These are phyloP conservation scores for Choristoneura fumiferana DNA, from an alignment of 1,140 invertebrate species.

Conservation along the genomic window DNA sequence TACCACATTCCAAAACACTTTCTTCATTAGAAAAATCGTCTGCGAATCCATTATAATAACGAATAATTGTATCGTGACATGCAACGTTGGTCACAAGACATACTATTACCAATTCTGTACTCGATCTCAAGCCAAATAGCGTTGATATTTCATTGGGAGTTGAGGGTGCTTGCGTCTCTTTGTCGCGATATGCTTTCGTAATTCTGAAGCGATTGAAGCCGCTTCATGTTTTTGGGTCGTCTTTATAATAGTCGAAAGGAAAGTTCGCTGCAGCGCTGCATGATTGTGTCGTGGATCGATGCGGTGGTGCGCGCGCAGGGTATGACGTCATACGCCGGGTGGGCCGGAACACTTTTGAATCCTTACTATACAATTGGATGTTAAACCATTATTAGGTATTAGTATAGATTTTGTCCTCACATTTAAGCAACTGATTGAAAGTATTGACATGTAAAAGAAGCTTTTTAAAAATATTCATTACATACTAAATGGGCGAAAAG, in stretches of 20 bases:
- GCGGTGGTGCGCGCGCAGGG: conserved; percentile 59
- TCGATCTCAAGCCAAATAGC: background rate
- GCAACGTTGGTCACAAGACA: background rate
- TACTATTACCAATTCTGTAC: conserved; percentile 7
- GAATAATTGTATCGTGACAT: conserved; percentile 13
- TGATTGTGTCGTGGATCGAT: conserved; percentile 49
- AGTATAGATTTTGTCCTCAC: background rate
- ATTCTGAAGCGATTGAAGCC: conserved; percentile 49
- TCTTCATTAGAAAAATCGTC: conserved; percentile 25
- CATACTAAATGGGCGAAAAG: too few species aligned
- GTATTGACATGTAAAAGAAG: too few species aligned
- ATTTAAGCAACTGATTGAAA: too few species aligned
- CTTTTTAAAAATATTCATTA: too few species aligned
- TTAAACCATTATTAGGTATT: conserved; percentile 35
- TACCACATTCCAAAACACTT: conserved; percentile 13
- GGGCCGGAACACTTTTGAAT: conserved; percentile 47
- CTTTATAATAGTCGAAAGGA: conserved; percentile 24
- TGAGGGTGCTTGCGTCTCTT: conserved; percentile 31
- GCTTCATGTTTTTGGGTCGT: conserved; percentile 23
- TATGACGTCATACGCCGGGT: conserved; percentile 64
- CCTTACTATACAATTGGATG: conserved; percentile 45
- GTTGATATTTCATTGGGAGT: conserved; percentile 20
- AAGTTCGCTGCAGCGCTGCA: conserved; percentile 54
- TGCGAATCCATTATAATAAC: conserved; percentile 23
- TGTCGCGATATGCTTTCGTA: conserved; percentile 24